phyloP scores from a whole-genome alignment of 2,113 vertebrate genomes.

The Crotalus viridis region DNA sequence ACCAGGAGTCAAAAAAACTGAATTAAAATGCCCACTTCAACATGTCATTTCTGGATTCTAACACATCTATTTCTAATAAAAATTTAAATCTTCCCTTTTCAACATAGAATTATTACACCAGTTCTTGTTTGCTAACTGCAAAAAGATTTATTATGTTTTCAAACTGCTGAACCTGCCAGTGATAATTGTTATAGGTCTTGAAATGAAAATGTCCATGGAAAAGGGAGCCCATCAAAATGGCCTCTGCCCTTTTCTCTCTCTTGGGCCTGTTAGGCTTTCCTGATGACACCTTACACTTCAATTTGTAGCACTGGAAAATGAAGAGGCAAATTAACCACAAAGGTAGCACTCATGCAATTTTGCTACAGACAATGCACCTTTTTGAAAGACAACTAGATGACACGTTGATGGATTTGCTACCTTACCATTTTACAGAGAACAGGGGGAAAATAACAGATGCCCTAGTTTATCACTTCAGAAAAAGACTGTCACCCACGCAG shows the following conservation, averaged over 20 bases:
- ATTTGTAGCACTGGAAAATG: constrained; percentile 19
- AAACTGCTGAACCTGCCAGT: background rate
- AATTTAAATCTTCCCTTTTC: background rate
- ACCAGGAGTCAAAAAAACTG: background rate
- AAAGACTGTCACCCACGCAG: constrained; percentile 41
- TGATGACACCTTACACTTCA: background rate
- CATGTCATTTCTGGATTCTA: background rate
- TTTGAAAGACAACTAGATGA: constrained; percentile 11
- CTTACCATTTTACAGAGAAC: background rate
- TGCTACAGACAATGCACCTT: constrained; percentile 17
- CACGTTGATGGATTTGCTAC: background rate
- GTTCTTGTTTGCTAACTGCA: background rate
- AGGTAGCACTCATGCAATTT: constrained; percentile 20
- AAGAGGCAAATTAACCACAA: constrained; percentile 16
- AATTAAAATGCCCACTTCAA: background rate
- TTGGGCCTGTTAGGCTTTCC: background rate
- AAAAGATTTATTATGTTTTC: background rate
- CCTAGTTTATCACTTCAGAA: constrained; percentile 48
- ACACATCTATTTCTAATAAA: background rate
- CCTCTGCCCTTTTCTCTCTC: background rate
- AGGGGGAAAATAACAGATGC: background rate
- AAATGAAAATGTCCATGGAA: background rate
- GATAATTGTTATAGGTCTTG: background rate
- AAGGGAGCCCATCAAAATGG: background rate
- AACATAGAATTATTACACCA: background rate